These are phyloP conservation scores for Colius striatus DNA, from an alignment of 2,113 vertebrate species.

Conservation along the genomic window DNA sequence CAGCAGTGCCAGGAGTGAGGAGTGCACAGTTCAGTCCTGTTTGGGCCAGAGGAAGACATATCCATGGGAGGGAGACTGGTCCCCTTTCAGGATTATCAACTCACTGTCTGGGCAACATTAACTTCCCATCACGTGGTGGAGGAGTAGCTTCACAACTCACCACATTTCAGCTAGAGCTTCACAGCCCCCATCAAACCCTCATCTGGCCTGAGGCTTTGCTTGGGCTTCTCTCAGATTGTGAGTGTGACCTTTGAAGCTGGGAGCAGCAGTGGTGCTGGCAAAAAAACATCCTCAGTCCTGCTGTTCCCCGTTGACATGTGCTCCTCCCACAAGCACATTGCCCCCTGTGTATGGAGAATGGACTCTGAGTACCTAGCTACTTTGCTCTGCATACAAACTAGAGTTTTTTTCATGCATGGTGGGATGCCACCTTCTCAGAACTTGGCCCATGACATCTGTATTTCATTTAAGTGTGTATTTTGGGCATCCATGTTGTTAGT, in stretches of 20 bases:
- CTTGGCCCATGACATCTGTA: background rate
- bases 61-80: background rate
- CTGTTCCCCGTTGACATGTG: background rate
- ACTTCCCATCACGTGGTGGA: background rate
- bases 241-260: background rate
- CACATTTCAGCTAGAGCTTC: background rate
- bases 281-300: background rate
- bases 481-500: background rate
- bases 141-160: background rate
- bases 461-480: background rate
- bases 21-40: background rate
- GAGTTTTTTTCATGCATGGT: background rate
- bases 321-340: background rate
- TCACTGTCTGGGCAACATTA: background rate
- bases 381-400: background rate
- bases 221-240: background rate
- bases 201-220: background rate
- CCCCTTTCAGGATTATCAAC: background rate
- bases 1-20: background rate
- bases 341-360: background rate
- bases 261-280: background rate
- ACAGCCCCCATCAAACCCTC: background rate
- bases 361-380: background rate
- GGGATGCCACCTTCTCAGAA: conserved; percentile 31
- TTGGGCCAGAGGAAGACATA: background rate